Evolutionary conservation across 1,140 invertebrate genomes (phyloP), one percentile per base, ranked within the genome.

Genomic region (Lucilia cuprina): DNA sequence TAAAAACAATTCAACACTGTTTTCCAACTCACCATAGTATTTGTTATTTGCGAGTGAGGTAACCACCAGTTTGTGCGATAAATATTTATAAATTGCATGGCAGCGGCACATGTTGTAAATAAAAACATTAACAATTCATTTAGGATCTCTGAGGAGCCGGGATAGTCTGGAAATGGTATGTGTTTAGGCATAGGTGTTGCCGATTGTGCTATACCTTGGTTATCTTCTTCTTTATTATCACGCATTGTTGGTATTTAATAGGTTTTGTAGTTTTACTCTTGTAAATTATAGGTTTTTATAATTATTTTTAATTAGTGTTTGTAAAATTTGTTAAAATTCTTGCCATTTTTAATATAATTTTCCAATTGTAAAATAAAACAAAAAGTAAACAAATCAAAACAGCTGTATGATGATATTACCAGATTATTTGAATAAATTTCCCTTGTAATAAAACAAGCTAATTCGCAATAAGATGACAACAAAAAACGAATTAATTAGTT

Each of bases 31-130:
- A 98, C 97, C 94, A 99, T 94, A 86, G 96, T 95, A 92, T 97
- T 96, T 86, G 94, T 94, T 86, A 95, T 96, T 89, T 97, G 95
- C 3, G 97, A 98, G 87, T 99, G 95, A 19, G 97, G 97, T 34
- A 99, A 91, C 98, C 98, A 99, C 97, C 97, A 99, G n/a, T 98
- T 96, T 49, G 97, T 98, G 85, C 96, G 94, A 90, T 99, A 99
- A 12, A 99, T 92, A 92, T 99, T 98, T 17, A 99, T 93, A 90
- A 99, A 97, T 92, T 99, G 98, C 21, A 98, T 92, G 77, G 93
- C 94, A 17, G 94, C 93, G 41, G 94, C 94, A 47, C 96, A 93
- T 55, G 95, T 91, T 14, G 96, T 95, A 87, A 96, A 97, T 13
- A 96, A 91, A 89, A 96, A 96, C 90, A 97, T 94, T 87, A 98